Evolutionary conservation across 2,113 vertebrate species (phyloP), one percentile per base, ranked within the genome.

Genomic region (Leptobrachium leishanense): DNA sequence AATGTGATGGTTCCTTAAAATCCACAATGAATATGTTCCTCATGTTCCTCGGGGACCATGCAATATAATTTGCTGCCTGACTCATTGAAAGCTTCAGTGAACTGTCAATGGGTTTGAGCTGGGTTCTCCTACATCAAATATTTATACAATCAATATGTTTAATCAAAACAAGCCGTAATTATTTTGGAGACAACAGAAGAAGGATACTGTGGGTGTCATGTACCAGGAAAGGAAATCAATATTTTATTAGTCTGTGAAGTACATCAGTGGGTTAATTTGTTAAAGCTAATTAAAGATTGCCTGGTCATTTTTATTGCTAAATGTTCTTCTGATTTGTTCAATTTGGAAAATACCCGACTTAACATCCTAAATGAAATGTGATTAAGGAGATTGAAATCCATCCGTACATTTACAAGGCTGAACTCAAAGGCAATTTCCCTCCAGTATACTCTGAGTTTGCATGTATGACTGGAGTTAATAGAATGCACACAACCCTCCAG

Each of bases 331-430:
- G 67, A 76, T 43, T 57, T 11, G 74, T 75, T 46, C 84, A 85
- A 87, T 86, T 89, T 81, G 88, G 83, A 85, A 88, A 67, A 84
- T 82, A 85, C 81, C 83, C n/a, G 9, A 2, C 2, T 43, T 44
- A 13, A 46, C 11, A 44, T 43, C 46, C 46, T 50, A 50, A 50
- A 50, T 50, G 4, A 50, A 50, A 50, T 50, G 46, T 50, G 46
- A 50, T 50, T 50, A 50, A 50, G 46, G 46, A 50, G 46, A 50
- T 50, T 50, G 46, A 50, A 50, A 50, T 8, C 46, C 46, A 50
- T 50, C 46, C 8, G 46, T 50, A 50, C 8, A 50, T 50, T 50
- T 50, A 50, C 46, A 50, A 50, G 46, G 46, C 4, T 8, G 46
- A 50, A 50, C 8, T 5, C 46, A 50, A 8, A 50, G 46, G 46